Base-by-base conservation (phyloP, 2,888 invertebrate species). In the Sthenelais limicola region DNA sequence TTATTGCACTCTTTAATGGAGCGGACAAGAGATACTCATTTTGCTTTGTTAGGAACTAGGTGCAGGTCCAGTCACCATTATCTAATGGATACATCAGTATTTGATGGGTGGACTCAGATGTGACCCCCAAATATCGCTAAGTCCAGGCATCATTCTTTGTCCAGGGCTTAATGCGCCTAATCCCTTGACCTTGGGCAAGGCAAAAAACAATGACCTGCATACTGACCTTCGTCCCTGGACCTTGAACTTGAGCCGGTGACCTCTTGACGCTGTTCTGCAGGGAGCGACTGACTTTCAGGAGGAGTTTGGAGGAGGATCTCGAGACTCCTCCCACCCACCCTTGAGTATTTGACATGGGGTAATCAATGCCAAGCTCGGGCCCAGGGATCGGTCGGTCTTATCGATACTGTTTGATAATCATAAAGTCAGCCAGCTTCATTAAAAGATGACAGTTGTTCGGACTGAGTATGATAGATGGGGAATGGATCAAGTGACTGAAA, bases 371-470 rank as follows among this genome's bases (percentile, higher is more conserved):
- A 32, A 28, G 56, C 21, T 21, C 62, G 7, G 7, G 24, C 5
- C 35, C 62, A 62, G 62, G n/a, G 62, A 9, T 28, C 4, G 15
- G 38, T 24, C 35, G 43, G 38, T 24, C 38, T 62, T 62, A 62
- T 62, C 62, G 38, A 12, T 62, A 62, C 38, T 62, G 43, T 62
- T 62, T 62, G 62, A 62, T 62, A 62, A 62, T 62, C 62, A 62
- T 62, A 43, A 9, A 62, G 62, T 62, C 62, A 18, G 38, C 28
- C 24, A 33, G 62, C 62, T 62, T 62, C 62, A 62, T 62, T 62
- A 62, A 62, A 62, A 62, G 62, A 62, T 62, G 62, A 62, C 62
- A 62, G 62, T 62, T 43, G 62, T 62, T 62, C 24, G 24, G 24
- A 21, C 24, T 38, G 62, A 62, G 62, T 62, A 38, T 62, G 62